Percentiles rank a stretch among this genome's conserved stretches.
phyloP scores from a whole-genome alignment of 2,888 invertebrate genomes.

The Cyclophora punctaria region DNA sequence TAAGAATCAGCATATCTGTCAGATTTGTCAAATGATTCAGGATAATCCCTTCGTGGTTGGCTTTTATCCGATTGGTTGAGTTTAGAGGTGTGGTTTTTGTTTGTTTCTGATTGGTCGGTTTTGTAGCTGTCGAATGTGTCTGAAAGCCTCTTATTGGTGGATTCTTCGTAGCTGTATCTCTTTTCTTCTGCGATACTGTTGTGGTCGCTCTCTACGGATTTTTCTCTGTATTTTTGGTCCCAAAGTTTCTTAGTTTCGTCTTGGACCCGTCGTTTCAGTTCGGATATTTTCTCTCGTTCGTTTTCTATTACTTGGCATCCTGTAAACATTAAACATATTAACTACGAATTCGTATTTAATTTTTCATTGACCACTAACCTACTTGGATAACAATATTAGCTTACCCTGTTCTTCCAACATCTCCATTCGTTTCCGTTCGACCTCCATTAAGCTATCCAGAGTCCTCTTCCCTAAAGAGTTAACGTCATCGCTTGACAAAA shows the following conservation, averaged over 20 bases:
- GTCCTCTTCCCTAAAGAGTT: slow-evolving; percentile 83
- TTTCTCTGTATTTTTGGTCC: slow-evolving; percentile 72
- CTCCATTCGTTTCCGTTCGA: slow-evolving; percentile 89
- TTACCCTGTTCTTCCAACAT: slow-evolving; percentile 93
- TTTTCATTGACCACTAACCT: not conserved
- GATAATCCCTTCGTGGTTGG: too few species aligned
- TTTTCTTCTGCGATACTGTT: slow-evolving; percentile 28
- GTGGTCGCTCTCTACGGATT: slow-evolving; percentile 42
- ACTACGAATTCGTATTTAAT: not conserved
- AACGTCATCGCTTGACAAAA: slow-evolving; percentile 80
- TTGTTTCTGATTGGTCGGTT: slow-evolving; percentile 2
- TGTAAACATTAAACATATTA: slow-evolving; percentile 34
- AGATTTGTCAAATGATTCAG: not conserved
- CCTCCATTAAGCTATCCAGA: slow-evolving; percentile 90
- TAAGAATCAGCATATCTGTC: not conserved
- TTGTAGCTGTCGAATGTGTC: not conserved
- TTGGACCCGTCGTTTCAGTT: slow-evolving; percentile 89
- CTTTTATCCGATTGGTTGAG: too few species aligned
- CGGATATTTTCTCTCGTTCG: slow-evolving; percentile 89
- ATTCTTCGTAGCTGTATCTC: slow-evolving; percentile 9
- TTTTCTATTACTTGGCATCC: slow-evolving; percentile 94
- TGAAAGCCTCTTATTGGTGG: not conserved
- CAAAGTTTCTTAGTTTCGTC: slow-evolving; percentile 93
- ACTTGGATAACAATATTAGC: slow-evolving; percentile 3
- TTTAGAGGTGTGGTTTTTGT: not conserved